Evolutionary conservation across 2,113 vertebrate genomes (phyloP), one percentile per base, ranked within the genome.

Genomic region (Spea multiplicata): DNA sequence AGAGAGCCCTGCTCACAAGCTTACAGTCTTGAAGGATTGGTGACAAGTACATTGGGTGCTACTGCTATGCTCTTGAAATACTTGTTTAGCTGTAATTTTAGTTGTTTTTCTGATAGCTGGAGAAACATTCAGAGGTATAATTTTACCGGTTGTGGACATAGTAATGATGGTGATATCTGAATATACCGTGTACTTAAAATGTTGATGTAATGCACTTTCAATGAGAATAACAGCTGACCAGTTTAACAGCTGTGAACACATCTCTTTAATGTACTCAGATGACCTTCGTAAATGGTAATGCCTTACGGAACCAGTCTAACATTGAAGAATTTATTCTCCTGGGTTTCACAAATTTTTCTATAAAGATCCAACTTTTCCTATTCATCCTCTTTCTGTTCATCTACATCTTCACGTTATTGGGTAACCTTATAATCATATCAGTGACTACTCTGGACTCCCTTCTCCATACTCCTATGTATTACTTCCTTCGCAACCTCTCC

Each of bases 381-480:
- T 80, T 80, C 17, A 16, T 53, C 4, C 71, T 80, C 6, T 80
- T 80, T 44, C 62, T 74, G 4, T 47, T 80, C n/a, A 74, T 80
- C 45, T 80, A 80, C 13, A 49, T 74, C 46, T 80, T 80, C 47
- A 80, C 78, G 4, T 8, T 80, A 44, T 46, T 74, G 16, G 78
- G 78, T 12, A 80, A 80, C 14, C 14, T 80, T 8, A 68, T 53
- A 7, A 74, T 80, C 16, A 74, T 80, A 48, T 67, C 65, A 3
- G 78, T 80, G 64, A 17, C 17, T 44, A 80, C 78, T 2, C 53
- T 80, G 50, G 78, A 80, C 53, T 68, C 71, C 4, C 45, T 74
- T 50, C 78, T 80, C 47, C 78, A 80, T 14, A 80, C 71, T 8
- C 78, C 78, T 5, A 80, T 80, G 78, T 80, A 80, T 67, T 80